A percentile compares a stretch with the other conserved stretches of the same genome.
phyloP scores from a whole-genome alignment of 2,888 invertebrate genomes.

The Ferdinandea cuprea region DNA sequence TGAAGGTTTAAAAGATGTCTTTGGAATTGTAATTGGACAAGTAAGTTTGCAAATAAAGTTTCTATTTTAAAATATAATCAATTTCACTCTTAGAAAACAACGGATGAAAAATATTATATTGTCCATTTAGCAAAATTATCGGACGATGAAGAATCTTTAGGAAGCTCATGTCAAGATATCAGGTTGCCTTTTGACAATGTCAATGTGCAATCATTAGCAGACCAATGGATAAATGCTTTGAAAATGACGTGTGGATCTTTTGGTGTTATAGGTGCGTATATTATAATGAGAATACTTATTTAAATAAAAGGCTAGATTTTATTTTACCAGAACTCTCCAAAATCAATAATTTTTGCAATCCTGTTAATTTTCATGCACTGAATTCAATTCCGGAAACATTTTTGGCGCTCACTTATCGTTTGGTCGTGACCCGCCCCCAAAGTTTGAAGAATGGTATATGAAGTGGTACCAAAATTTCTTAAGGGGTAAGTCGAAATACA shows the following conservation, averaged over 20 bases:
- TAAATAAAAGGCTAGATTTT: too few relatives aligned
- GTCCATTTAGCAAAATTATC: slow-evolving; percentile 92
- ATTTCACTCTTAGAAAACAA: slow-evolving; percentile 80
- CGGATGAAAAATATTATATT: slow-evolving; percentile 88
- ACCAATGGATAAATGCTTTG: slow-evolving; percentile 93
- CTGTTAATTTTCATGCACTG: too few relatives aligned
- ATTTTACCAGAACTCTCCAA: too few relatives aligned
- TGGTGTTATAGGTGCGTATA: slow-evolving; percentile 88
- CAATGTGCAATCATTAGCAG: slow-evolving; percentile 79
- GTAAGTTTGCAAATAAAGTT: slow-evolving; percentile 87
- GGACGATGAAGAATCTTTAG: slow-evolving; percentile 77
- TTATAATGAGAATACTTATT: too few relatives aligned
- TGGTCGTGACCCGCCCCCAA: too few relatives aligned
- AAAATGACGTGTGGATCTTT: slow-evolving; percentile 96
- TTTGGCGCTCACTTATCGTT: too few relatives aligned
- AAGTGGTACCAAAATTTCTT: too few relatives aligned
- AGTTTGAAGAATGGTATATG: too few relatives aligned
- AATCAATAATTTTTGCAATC: too few relatives aligned
- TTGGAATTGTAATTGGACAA: slow-evolving; percentile 92
- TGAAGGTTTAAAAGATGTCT: slow-evolving; percentile 86
- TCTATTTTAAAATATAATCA: neutral
- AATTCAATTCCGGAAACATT: too few relatives aligned
- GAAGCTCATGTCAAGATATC: slow-evolving; percentile 21
- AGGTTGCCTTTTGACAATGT: slow-evolving; percentile 77
- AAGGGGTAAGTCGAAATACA: too few relatives aligned